A percentile compares a stretch with the other conserved stretches of the same genome.
Conservation (phyloP, 2,888 invertebrate species). For the Copidosoma aretas region DNA sequence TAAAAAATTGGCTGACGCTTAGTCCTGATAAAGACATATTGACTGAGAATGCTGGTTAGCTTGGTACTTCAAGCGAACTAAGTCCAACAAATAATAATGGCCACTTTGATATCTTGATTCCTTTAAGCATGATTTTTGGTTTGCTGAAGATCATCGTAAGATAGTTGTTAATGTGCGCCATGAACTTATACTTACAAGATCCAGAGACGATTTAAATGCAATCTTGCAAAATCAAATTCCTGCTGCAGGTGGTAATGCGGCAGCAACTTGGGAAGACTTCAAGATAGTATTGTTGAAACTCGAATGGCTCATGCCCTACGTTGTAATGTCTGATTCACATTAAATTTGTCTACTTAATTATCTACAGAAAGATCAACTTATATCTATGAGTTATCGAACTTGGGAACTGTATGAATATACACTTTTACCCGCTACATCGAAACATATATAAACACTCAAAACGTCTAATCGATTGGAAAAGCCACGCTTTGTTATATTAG, state of each 20-base stretch:
- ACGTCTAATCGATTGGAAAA: slow-evolving; percentile 2
- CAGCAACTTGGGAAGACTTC: background rate
- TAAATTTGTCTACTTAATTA: background rate
- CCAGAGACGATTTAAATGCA: background rate
- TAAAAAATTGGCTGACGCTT: background rate
- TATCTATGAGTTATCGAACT: no score
- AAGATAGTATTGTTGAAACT: background rate
- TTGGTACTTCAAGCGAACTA: background rate
- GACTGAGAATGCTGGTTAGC: no score
- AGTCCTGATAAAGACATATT: background rate
- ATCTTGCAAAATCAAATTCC: no score
- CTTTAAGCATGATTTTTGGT: no score
- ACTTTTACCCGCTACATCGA: background rate
- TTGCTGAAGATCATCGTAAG: background rate
- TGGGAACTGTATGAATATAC: slow-evolving; percentile 3
- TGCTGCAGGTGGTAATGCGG: background rate
- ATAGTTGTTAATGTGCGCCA: background rate
- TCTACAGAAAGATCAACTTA: background rate
- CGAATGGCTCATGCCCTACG: no score
- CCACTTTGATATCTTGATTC: background rate
- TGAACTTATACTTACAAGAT: background rate
- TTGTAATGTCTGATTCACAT: no score
- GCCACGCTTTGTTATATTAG: background rate
- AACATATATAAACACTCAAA: background rate
- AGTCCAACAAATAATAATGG: background rate